A percentile compares a stretch with the other conserved stretches of the same genome.
Evolutionary conservation across 2,888 invertebrate species (phyloP).

Genomic region (Watsonalla binaria): DNA sequence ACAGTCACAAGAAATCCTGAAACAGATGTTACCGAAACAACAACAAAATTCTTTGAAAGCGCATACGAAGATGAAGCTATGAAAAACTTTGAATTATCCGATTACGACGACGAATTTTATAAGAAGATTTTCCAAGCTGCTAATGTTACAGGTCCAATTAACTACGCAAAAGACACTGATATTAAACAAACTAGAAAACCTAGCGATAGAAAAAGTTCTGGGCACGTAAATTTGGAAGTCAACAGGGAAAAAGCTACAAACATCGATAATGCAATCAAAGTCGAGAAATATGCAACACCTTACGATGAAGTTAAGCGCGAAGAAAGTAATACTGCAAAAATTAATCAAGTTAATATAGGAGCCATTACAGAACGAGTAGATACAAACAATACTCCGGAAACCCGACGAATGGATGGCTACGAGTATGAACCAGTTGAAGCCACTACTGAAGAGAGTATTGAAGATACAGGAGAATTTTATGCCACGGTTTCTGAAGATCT

Average conservation of each 20-base stretch:
- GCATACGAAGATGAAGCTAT: background rate
- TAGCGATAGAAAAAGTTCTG: background rate
- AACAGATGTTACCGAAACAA: too few species aligned
- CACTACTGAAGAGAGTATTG: conserved; percentile 4
- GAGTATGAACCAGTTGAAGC: background rate
- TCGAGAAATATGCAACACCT: background rate
- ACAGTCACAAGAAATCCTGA: too few species aligned
- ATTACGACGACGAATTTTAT: background rate
- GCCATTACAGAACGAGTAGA: background rate
- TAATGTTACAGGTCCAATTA: background rate
- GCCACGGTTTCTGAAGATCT: conserved; percentile 18
- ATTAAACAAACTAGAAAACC: background rate
- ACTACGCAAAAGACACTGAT: background rate
- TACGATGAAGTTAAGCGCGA: background rate
- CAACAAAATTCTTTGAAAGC: background rate
- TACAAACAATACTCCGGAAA: background rate
- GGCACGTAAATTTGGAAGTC: background rate
- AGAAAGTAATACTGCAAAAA: background rate
- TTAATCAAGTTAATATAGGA: background rate
- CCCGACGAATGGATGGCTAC: background rate
- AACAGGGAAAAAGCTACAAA: background rate
- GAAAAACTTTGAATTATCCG: background rate
- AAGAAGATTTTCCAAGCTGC: background rate
- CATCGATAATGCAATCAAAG: background rate
- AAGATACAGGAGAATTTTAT: conserved; percentile 5